Base-by-base conservation (phyloP, 2,797 vertebrate genomes). In the Pseudopleuronectes americanus region DNA sequence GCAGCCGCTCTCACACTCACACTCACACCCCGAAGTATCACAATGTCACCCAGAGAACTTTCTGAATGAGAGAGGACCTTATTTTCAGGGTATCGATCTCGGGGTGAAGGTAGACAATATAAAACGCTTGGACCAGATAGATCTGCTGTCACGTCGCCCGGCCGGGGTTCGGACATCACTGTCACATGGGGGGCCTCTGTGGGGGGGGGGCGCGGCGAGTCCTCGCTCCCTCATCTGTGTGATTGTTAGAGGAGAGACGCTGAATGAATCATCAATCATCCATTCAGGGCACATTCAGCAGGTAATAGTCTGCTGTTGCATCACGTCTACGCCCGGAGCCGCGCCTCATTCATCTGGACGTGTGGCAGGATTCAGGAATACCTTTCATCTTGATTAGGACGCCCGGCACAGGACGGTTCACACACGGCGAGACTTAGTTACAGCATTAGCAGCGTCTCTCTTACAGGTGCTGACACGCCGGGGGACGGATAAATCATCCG, bases 31-130 rank as follows among this genome's bases (percentile, higher is more conserved):
- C 54, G 48, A 81, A 64, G 57, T 56, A 52, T 67, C 12, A 62
- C 89, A 90, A 86, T 86, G 89, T 88, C 91, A 77, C 80, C 63
- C 53, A 14, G 77, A 65, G 83, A 83, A 88, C 87, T 89, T 86
- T 88, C 67, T 79, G 77, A 89, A 89, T 78, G 88, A 91, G 90
- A 92, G 86, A 84, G 71, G 86, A 86, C 79, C 89, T 90, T 90
- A 90, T 92, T 91, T 91, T 92, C 87, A 71, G 66, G 56, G 76
- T 92, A 95, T 95, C 60, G 93, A 95, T 95, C 75, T 66, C 3
- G 5, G 53, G 81, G 77, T 61, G 77, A 76, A 87, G 83, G 81
- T 77, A 79, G 80, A 68, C 90, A 90, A 92, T 83, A 84, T 81
- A 85, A 90, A 89, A 89, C 76, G 63, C 84, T 65, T 62, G 45